Conservation (phyloP, 2,888 invertebrate genomes). For the Spialia ferax region DNA sequence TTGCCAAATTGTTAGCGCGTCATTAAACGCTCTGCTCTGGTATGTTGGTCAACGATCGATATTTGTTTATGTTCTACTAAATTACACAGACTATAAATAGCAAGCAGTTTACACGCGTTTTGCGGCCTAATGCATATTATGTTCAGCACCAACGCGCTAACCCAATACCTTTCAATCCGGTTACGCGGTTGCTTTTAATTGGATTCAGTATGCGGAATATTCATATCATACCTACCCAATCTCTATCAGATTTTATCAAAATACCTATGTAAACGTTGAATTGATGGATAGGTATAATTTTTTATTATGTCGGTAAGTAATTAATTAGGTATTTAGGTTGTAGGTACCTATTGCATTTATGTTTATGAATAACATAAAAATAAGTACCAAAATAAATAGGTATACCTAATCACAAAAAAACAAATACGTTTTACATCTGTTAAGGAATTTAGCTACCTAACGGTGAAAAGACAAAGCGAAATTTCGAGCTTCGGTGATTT, state of each 20-base stretch:
- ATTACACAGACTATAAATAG: constrained; percentile 48
- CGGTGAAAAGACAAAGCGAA: too few species aligned
- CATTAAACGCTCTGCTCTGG: constrained; percentile 72
- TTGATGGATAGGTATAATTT: not conserved
- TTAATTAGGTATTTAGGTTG: too few species aligned
- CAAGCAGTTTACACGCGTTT: constrained; percentile 36
- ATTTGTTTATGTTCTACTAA: constrained; percentile 68
- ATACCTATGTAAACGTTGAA: not conserved
- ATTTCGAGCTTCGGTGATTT: too few species aligned
- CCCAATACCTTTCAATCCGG: constrained; percentile 11
- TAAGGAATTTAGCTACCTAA: too few species aligned
- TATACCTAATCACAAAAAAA: too few species aligned
- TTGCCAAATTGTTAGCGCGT: constrained; percentile 74
- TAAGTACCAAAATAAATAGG: too few species aligned
- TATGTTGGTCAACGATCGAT: constrained; percentile 77
- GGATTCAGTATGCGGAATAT: not conserved
- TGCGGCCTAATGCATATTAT: constrained; percentile 32
- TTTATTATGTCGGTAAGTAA: too few species aligned
- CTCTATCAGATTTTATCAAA: not conserved
- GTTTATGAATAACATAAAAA: too few species aligned
- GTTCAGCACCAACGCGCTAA: constrained; percentile 12
- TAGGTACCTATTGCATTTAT: too few species aligned
- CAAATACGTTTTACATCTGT: too few species aligned
- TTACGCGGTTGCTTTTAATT: constrained; percentile 19
- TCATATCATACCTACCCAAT: too few species aligned